phyloP scores from a whole-genome alignment of 2,113 vertebrate genomes.

The Vireo altiloquus region DNA sequence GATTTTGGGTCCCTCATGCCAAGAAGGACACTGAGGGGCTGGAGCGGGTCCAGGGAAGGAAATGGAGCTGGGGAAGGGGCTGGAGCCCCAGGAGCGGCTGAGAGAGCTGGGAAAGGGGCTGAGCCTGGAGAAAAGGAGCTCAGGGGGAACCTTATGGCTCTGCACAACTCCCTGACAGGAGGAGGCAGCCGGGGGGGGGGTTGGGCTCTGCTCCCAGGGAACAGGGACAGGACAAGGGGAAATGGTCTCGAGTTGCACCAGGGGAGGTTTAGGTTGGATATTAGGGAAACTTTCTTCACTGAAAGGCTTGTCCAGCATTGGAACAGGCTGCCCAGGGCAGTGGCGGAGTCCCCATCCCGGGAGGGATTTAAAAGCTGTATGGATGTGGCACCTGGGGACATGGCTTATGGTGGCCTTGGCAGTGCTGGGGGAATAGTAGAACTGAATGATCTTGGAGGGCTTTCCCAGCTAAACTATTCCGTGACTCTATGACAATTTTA shows the following conservation, averaged over 20 bases:
- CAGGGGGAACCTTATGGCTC: not conserved
- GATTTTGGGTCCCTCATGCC: not conserved
- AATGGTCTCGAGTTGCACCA: fast-evolving
- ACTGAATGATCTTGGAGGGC: not conserved
- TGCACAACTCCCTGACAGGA: not conserved
- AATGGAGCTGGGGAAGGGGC: fast-evolving
- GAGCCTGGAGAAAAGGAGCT: not conserved
- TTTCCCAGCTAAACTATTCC: not conserved
- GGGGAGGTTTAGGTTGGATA: not conserved
- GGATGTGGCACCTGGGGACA: not conserved
- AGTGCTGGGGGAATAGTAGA: not conserved
- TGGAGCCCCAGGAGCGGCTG: fast-evolving
- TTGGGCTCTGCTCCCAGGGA: not conserved
- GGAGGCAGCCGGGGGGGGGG: fast-evolving
- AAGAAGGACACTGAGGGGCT: not conserved
- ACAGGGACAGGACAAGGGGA: not conserved
- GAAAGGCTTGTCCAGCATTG: not conserved
- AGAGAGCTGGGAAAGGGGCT: not conserved
- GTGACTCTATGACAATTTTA: not conserved
- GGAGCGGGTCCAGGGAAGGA: not conserved
- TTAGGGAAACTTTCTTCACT: not conserved
- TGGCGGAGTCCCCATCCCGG: no score
- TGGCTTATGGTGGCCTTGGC: not conserved
- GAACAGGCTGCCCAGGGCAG: not conserved
- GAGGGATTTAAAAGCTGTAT: not conserved